Conservation (phyloP, 2,113 vertebrate species). For the Castor canadensis region DNA sequence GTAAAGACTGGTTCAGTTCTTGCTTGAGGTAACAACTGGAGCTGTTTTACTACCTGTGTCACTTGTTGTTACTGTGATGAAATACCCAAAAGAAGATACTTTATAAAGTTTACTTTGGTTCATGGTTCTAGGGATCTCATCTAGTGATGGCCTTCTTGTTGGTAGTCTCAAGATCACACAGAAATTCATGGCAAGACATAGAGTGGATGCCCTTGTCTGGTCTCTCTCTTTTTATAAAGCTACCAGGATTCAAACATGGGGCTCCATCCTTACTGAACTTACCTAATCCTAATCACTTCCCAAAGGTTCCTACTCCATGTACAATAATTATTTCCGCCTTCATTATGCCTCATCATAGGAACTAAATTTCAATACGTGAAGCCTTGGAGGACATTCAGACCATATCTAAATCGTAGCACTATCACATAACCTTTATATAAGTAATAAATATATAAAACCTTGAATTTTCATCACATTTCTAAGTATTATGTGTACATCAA, state of each 20-base stretch:
- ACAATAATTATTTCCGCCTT: neutral
- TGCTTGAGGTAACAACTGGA: neutral
- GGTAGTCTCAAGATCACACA: neutral
- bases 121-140: neutral
- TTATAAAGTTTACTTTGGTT: neutral
- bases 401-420: neutral
- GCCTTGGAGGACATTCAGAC: neutral
- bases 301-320: neutral
- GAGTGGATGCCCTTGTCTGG: neutral
- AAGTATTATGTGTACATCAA: neutral
- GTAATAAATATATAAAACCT: neutral
- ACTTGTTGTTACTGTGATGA: neutral
- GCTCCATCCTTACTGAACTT: neutral
- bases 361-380: neutral
- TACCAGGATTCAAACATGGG: neutral
- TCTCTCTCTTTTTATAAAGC: neutral
- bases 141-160: neutral
- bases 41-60: neutral
- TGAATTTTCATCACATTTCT: constrained; percentile 23
- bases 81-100: neutral
- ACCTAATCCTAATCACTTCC: neutral
- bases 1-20: constrained; percentile 39
- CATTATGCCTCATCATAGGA: neutral
- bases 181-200: neutral
- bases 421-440: neutral